Evolutionary conservation across 2,113 vertebrate genomes (phyloP), one percentile per base, ranked within the genome.

Genomic region (Hirundichthys speculiger): DNA sequence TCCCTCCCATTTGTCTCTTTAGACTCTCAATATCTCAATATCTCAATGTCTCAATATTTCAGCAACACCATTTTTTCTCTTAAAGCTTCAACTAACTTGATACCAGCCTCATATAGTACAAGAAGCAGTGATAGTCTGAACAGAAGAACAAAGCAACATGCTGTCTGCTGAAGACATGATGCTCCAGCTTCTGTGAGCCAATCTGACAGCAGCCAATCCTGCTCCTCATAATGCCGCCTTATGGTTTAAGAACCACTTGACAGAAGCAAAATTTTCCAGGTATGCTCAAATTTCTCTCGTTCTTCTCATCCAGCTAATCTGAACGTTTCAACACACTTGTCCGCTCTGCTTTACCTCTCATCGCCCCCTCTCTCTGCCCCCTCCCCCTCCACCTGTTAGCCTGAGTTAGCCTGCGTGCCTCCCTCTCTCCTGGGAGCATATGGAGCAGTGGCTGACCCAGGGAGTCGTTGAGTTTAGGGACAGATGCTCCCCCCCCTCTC

Each of bases 341-440:
- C 67, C 73, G 77, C 80, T 80, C 69, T 75, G 47, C 57, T 74
- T 65, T 82, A 85, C 80, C 69, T 81, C 74, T 69, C 45, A 15
- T 83, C 80, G 81, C 71, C 79, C 72, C 91, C 93, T 59, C 43
- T 41, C n/a, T 8, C 15, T 79, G 22, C 63, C 30, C 72, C 73
- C 30, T 71, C 73, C 79, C 74, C 80, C 77, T 73, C 79, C 83
- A 87, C 82, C 86, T 86, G 85, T 86, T 84, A 84, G 85, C 83
- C 80, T 84, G 73, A 59, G 63, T 75, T 4, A 62, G 74, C 50
- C 64, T 75, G 78, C 80, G 57, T 65, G 79, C 62, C 62, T 82
- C 76, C 77, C 69, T 78, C 81, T 79, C 86, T 86, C 84, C 84
- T 82, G 69, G 72, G 83, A 90, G 87, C 90, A 91, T 88, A 92